These are phyloP conservation scores for Eremophila alpestris DNA, from an alignment of 2,797 vertebrate species.

Conservation along the genomic window DNA sequence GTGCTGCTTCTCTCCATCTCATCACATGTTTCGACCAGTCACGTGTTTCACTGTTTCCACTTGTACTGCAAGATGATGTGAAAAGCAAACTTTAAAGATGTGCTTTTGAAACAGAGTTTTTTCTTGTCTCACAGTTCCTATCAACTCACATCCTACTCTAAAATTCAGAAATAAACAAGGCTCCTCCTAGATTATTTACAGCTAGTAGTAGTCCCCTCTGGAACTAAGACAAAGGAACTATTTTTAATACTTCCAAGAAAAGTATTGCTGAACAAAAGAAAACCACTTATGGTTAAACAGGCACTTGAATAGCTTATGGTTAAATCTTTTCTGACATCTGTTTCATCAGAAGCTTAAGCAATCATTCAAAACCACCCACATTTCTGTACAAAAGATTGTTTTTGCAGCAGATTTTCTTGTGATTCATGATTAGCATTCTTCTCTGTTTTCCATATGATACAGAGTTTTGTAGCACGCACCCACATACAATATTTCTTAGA, in stretches of 20 bases:
- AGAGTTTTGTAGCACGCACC: not conserved
- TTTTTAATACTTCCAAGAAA: not conserved
- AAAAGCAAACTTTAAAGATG: not conserved
- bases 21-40: not conserved
- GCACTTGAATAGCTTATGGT: not conserved
- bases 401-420: not conserved
- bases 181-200: not conserved
- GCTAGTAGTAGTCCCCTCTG: not conserved
- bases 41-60: not conserved
- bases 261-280: not conserved
- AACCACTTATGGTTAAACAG: not conserved
- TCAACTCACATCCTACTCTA: not conserved
- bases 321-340: constrained; percentile 3
- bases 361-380: not conserved
- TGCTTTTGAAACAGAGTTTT: not conserved
- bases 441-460: not conserved
- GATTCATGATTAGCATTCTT: constrained; percentile 5
- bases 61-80: not conserved
- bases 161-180: not conserved
- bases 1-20: not conserved
- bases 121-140: not conserved
- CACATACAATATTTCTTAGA: constrained; percentile 24
- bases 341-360: constrained; percentile 6
- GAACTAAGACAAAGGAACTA: not conserved
- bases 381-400: not conserved